Base-by-base conservation (phyloP, 2,888 invertebrate species). In the Scaptomyza flava region DNA sequence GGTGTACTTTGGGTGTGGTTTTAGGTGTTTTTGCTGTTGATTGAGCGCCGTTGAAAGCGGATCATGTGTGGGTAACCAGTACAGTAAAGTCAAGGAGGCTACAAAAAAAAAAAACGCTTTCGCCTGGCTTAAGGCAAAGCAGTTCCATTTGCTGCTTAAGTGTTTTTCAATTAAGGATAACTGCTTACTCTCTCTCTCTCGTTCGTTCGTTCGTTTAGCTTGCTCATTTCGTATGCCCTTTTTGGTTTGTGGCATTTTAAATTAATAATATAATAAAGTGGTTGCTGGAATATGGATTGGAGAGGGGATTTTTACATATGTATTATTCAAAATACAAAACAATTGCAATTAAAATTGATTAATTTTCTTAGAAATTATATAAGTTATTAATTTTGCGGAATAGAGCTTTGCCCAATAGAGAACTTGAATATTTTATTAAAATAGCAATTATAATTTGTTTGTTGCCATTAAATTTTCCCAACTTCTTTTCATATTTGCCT, bases 121-220 rank as follows among this genome's bases (percentile, higher is more conserved):
- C 48, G 58, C 59, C 64, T 48, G 73, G 64, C 73, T 83, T 80
- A 72, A 46, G 41, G 46, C 46, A 56, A 54, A 53, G 20, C 62
- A 50, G 70, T 67, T 67, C 36, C 69, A 68, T 59, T 56, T 53
- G 45, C 12, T 62, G 72, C 79, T 73, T 72, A 82, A 82, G 87
- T 82, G 82, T 77, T 83, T 82, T 82, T 69, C 84, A 82, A 82
- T 82, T 82, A 82, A 70, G 67, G 47, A 51, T 68, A 76, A 63
- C 53, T 51, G 62, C 68, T 62, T 53, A 14, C 17, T 20, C 51
- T 36, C 31, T n/a, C n/a, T n/a, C n/a, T 59, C 38, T 57, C 34
- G 34, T 34, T 34, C 11, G 33, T 12, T 12, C 45, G 45, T n/a
- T 43, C 50, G 33, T 50, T 50, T 38, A 36, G 38, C 50, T 53